A percentile compares a stretch with the other conserved stretches of the same genome.
Conservation (phyloP, 2,113 vertebrate species). For the Accipiter cooperii region DNA sequence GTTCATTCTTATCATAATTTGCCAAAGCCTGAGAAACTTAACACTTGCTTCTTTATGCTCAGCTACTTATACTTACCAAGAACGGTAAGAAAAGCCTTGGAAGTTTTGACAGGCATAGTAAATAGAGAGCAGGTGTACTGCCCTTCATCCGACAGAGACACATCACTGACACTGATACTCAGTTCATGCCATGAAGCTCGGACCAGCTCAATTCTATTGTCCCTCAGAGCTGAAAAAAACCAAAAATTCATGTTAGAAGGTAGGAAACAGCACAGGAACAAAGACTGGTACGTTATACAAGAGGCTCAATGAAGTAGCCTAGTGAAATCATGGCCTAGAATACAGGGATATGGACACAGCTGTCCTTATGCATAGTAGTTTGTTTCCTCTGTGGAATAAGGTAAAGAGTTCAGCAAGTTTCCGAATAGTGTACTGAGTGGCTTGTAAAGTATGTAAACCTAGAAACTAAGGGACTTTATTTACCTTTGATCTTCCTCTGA, state of each 20-base stretch:
- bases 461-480: not conserved
- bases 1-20: not conserved
- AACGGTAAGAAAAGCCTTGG: constrained; percentile 96
- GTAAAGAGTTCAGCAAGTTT: not conserved
- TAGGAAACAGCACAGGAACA: not conserved
- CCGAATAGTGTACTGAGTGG: not conserved
- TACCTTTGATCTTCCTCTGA: not conserved
- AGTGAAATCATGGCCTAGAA: not conserved
- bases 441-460: not conserved
- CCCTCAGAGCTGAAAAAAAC: constrained; percentile 83
- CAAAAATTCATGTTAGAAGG: not conserved
- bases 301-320: not conserved
- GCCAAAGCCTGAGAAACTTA: not conserved
- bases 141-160: constrained; percentile 92
- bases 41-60: not conserved
- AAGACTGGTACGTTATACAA: not conserved
- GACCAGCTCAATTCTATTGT: constrained; percentile 95
- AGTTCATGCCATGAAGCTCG: constrained; percentile 92
- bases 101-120: constrained; percentile 98
- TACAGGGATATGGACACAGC: not conserved
- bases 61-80: constrained; percentile 78
- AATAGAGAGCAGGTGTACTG: constrained; percentile 98
- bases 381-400: not conserved
- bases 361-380: not conserved
- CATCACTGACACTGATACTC: constrained; percentile 91